phyloP scores from a whole-genome alignment of 2,888 invertebrate genomes.

The Liopterus haemorrhoidalis region DNA sequence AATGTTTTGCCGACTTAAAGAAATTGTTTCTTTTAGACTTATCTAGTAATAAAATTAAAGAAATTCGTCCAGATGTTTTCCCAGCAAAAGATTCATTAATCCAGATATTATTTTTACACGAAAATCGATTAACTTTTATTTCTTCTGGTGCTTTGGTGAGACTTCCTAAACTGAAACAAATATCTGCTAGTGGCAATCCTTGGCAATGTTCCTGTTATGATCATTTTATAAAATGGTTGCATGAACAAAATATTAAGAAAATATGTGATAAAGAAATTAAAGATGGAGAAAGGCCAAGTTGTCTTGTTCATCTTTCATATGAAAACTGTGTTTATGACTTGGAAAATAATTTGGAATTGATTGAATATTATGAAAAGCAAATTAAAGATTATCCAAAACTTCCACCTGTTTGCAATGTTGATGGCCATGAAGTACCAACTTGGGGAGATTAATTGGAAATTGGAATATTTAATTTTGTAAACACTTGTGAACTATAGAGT shows the following conservation, averaged over 20 bases:
- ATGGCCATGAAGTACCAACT: slow-evolving; percentile 10
- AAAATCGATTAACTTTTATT: slow-evolving; percentile 15
- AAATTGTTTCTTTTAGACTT: slow-evolving; percentile 15
- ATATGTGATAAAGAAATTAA: slow-evolving; percentile 13
- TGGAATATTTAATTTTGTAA: too few relatives aligned
- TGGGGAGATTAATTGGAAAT: slow-evolving; percentile 8
- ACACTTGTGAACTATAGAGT: too few relatives aligned
- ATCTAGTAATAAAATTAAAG: slow-evolving; percentile 15
- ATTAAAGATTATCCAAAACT: slow-evolving; percentile 11
- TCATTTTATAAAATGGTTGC: slow-evolving; percentile 7
- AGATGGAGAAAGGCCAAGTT: slow-evolving; percentile 13
- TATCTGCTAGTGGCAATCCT: slow-evolving; percentile 18
- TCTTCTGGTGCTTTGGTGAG: slow-evolving; percentile 13
- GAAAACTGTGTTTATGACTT: slow-evolving; percentile 17
- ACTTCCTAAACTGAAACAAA: slow-evolving; percentile 14
- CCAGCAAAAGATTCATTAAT: slow-evolving; percentile 2
- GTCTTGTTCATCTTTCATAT: slow-evolving; percentile 9
- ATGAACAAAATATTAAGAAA: slow-evolving; percentile 13
- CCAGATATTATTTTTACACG: slow-evolving; percentile 13
- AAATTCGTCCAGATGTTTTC: slow-evolving; percentile 16
- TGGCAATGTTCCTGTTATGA: slow-evolving; percentile 20
- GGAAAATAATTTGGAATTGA: slow-evolving; percentile 14
- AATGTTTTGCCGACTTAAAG: slow-evolving; percentile 10
- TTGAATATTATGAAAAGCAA: slow-evolving; percentile 4
- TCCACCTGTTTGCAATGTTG: slow-evolving; percentile 19